Evolutionary conservation across 2,797 vertebrate species (phyloP).

Genomic region (Aplochiton taeniatus): DNA sequence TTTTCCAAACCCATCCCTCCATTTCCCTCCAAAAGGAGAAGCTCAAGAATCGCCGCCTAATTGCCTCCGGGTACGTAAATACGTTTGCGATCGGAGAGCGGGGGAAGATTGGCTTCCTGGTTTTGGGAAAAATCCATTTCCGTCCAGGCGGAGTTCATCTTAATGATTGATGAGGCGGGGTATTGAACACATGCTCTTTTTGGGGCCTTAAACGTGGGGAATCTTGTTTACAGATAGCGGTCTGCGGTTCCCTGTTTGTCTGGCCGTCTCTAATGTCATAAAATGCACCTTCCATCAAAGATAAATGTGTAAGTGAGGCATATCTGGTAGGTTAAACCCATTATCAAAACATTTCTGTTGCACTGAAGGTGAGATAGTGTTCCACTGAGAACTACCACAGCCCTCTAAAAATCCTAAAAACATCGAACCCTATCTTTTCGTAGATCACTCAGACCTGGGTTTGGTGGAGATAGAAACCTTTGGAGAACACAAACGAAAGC

Average conservation of each 20-base stretch:
- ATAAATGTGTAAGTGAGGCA: slow-evolving; percentile 58
- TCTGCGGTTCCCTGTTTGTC: slow-evolving; percentile 50
- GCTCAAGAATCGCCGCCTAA: too few relatives aligned
- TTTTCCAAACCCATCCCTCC: too few relatives aligned
- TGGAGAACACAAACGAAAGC: too few relatives aligned
- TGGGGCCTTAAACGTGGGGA: slow-evolving; percentile 47
- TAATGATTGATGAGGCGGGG: slow-evolving; percentile 53
- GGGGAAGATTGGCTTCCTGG: slow-evolving; percentile 7
- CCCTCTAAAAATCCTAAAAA: slow-evolving; percentile 36
- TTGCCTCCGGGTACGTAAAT: too few relatives aligned
- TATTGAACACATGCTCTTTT: slow-evolving; percentile 39
- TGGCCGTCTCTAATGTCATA: slow-evolving; percentile 54
- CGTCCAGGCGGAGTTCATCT: slow-evolving; percentile 32
- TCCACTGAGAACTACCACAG: slow-evolving; percentile 40
- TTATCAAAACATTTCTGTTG: slow-evolving; percentile 60
- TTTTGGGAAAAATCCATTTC: slow-evolving; percentile 47
- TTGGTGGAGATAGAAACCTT: too few relatives aligned
- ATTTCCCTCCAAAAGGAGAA: too few relatives aligned
- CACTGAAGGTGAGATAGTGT: slow-evolving; percentile 46
- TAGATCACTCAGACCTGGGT: too few relatives aligned
- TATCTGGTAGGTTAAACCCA: slow-evolving; percentile 54
- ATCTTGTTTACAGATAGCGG: slow-evolving; percentile 58
- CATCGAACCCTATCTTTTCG: too few relatives aligned
- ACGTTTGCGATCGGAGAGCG: not conserved
- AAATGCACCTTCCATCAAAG: slow-evolving; percentile 58